Conservation (phyloP, 1,140 invertebrate genomes). For the Orchesella cincta region DNA sequence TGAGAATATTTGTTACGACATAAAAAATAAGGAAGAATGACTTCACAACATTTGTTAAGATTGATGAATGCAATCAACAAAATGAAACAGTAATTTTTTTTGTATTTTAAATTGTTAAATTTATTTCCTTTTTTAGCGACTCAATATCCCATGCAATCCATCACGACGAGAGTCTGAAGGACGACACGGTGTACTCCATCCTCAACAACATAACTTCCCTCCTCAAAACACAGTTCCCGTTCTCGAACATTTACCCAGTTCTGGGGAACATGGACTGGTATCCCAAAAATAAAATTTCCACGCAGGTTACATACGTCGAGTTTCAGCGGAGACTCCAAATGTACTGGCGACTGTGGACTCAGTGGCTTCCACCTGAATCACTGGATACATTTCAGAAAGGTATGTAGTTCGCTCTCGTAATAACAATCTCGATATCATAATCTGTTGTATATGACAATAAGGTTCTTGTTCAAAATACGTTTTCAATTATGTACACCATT, state of each 20-base stretch:
- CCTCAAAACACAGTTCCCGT: constrained; percentile 72
- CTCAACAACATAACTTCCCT: constrained; percentile 76
- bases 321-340: constrained; percentile 42
- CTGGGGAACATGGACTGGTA: constrained; percentile 75
- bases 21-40: too few relatives aligned
- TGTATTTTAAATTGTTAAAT: too few relatives aligned
- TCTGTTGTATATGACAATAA: too few relatives aligned
- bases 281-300: constrained; percentile 43
- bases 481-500: too few relatives aligned
- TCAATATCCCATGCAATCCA: constrained; percentile 61
- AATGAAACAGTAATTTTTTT: too few relatives aligned
- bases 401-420: constrained; percentile 58
- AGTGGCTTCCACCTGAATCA: constrained; percentile 78
- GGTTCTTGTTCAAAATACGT: too few relatives aligned
- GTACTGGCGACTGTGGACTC: constrained; percentile 70
- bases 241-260: constrained; percentile 79
- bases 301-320: constrained; percentile 57
- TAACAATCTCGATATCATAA: too few relatives aligned
- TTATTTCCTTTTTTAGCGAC: constrained; percentile 61
- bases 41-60: too few relatives aligned
- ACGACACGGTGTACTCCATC: constrained; percentile 67
- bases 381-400: constrained; percentile 74
- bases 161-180: constrained; percentile 60
- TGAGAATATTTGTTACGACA: too few relatives aligned
- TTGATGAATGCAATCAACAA: too few relatives aligned